Conservation (phyloP, 2,797 vertebrate species). For the Microchirus variegatus region DNA sequence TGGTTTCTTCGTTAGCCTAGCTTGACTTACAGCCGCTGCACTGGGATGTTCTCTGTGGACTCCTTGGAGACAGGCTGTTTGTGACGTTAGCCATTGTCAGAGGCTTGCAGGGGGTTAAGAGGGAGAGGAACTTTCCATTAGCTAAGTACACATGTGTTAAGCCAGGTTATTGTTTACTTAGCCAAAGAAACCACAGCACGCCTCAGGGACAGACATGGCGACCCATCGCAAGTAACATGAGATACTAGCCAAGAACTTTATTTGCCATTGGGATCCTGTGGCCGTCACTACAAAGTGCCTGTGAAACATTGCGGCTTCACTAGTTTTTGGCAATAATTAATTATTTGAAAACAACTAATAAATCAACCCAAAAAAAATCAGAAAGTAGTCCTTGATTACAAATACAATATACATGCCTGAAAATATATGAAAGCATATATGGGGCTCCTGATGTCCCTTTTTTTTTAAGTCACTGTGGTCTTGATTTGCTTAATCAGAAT, state of each 20-base stretch:
- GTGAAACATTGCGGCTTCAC: constrained; percentile 10
- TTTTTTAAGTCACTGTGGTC: constrained; percentile 66
- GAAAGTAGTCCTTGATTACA: neutral
- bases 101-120: constrained; percentile 65
- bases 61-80: constrained; percentile 72
- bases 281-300: constrained; percentile 22
- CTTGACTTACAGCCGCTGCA: constrained; percentile 20
- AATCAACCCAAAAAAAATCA: constrained; percentile 11
- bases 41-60: constrained; percentile 57
- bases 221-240: constrained; percentile 61
- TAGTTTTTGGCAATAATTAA: constrained; percentile 15
- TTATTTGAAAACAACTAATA: constrained; percentile 34
- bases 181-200: constrained; percentile 72
- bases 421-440: constrained; percentile 8
- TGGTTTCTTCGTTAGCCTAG: constrained; percentile 61
- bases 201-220: constrained; percentile 62
- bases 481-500: constrained; percentile 69
- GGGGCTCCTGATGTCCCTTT: constrained; percentile 18
- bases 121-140: constrained; percentile 79
- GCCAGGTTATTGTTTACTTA: constrained; percentile 80
- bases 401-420: neutral
- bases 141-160: constrained; percentile 81
- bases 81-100: constrained; percentile 69
- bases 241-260: constrained; percentile 61
- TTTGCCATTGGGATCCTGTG: constrained; percentile 51